Base-by-base conservation (phyloP, 2,113 vertebrate species). In the Lamprotornis superbus region DNA sequence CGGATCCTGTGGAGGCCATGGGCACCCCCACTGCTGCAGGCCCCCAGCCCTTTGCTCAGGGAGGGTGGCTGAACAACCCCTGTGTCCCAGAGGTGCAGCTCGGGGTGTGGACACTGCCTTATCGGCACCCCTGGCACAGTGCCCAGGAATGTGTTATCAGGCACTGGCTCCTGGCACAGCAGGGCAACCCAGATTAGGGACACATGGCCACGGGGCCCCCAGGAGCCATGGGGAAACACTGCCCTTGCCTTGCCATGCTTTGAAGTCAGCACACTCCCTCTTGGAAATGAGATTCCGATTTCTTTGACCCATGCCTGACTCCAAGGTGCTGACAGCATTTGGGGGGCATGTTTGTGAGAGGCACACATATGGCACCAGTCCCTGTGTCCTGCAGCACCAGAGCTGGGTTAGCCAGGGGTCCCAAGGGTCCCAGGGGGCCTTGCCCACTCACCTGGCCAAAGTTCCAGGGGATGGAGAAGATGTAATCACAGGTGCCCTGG, bases 381-480 rank as follows among this genome's bases (percentile, higher is more conserved):
- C 50, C 52, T 2, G 2, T 1, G 9, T 22, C n/a, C 83, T 33
- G 46, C 22, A 20, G n/a, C 10, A 10, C 27, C 60, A 11, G 30
- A n/a, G 16, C 46, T 31, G 69, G 33, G 37, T 50, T 3, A 3
- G 49, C 39, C 2, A 6, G 35, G 21, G 39, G 37, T 37, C 28
- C 70, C 5, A 15, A 23, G 42, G 19, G 20, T 33, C 37, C 44
- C 0, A 0, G 25, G 46, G 18, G 18, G 2, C 44, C 1, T 5
- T 9, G 19, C 11, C 31, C 1, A 2, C 96, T 94, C 98, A 99
- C 99, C 99, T 99, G 99, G 92, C 99, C 99, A 6, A 98, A 99
- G 88, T 99, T 98, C 99, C 99, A 99, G 11, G 99, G 97, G 28
- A 69, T 84, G 11, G 92, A 27, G 17, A 93, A 80, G 31, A 98